Evolutionary conservation across 2,888 invertebrate species (phyloP).

Genomic region (Ophion costatus): DNA sequence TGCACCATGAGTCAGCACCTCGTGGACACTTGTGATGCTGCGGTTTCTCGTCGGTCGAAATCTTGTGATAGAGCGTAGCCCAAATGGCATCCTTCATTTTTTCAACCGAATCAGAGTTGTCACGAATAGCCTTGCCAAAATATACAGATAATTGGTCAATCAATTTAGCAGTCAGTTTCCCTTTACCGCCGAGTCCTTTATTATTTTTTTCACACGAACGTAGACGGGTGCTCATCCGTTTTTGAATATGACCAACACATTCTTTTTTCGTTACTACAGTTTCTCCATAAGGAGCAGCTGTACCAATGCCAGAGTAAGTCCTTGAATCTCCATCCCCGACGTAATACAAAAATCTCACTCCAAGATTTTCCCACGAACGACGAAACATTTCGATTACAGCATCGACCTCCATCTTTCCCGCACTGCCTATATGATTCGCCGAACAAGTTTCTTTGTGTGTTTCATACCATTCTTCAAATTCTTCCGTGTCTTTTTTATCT

Average conservation of each 20-base stretch:
- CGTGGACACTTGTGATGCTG: conserved; percentile 45
- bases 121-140: conserved; percentile 52
- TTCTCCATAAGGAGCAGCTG: conserved; percentile 1
- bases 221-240: no score
- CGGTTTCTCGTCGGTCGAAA: conserved; percentile 53
- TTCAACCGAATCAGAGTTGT: conserved; percentile 44
- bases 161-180: conserved; percentile 51
- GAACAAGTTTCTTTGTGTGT: no score
- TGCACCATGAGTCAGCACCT: conserved; percentile 48
- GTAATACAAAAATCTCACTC: background rate
- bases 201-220: no score
- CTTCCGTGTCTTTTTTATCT: no score
- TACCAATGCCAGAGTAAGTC: background rate
- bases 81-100: conserved; percentile 53
- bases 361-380: conserved; percentile 8
- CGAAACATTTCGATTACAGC: conserved; percentile 13
- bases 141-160: conserved; percentile 56
- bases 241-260: no score
- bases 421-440: conserved; percentile 11
- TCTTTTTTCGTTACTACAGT: background rate
- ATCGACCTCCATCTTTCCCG: conserved; percentile 20
- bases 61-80: conserved; percentile 55
- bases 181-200: no score
- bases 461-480: no score
- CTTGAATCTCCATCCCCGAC: conserved; percentile 20